phyloP scores from a whole-genome alignment of 2,797 vertebrate genomes.

The Dallia pectoralis region DNA sequence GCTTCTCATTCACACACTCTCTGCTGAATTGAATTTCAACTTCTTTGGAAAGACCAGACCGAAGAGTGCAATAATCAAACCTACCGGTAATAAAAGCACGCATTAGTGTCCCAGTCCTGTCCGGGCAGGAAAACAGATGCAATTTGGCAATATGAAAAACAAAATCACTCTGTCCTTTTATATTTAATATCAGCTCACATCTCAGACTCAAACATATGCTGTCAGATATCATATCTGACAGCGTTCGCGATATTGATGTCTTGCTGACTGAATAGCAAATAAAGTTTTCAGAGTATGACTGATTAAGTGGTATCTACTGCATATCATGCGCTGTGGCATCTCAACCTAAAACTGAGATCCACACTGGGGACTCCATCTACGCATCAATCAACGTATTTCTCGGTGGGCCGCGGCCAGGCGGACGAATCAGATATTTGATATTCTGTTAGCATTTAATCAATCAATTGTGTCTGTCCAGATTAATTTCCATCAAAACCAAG shows the following conservation, averaged over 20 bases:
- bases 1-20: not conserved
- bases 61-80: not conserved
- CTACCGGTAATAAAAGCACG: not conserved
- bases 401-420: not conserved
- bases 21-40: not conserved
- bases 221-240: not conserved
- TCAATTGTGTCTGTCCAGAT: constrained; percentile 41
- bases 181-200: not conserved
- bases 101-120: not conserved
- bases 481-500: constrained; percentile 37
- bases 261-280: constrained; percentile 4
- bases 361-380: not conserved
- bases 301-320: not conserved
- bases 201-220: not conserved
- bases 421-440: constrained; percentile 2
- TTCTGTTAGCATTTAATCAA: constrained; percentile 50
- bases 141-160: not conserved
- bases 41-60: not conserved
- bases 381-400: constrained; percentile 1
- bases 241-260: constrained; percentile 1
- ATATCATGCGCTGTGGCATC: not conserved
- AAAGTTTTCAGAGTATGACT: not conserved
- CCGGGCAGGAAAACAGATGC: not conserved
- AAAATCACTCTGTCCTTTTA: not conserved
- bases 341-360: not conserved